Conservation (phyloP, 2,797 vertebrate species). For the Liasis olivaceus region DNA sequence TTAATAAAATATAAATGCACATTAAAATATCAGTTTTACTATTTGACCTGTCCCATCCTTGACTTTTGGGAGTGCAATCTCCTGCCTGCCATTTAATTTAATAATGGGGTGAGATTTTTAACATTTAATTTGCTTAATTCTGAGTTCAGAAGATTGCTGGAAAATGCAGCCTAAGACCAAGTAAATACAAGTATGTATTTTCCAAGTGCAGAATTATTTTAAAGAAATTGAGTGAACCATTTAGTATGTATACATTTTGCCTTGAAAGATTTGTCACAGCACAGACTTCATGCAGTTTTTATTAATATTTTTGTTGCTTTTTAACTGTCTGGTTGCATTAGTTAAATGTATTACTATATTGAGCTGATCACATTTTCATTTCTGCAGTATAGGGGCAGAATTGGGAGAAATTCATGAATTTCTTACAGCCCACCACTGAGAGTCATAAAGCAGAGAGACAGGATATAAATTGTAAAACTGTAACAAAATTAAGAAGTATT, state of each 20-base stretch:
- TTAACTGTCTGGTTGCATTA: not conserved
- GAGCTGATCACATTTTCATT: not conserved
- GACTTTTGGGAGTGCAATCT: not conserved
- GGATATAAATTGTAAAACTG: not conserved
- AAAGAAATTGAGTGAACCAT: not conserved
- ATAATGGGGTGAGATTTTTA: not conserved
- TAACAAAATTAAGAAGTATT: not conserved
- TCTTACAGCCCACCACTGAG: not conserved
- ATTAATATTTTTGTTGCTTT: not conserved
- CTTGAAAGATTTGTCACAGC: not conserved
- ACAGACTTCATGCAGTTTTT: not conserved
- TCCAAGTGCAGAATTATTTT: not conserved
- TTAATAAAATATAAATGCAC: not conserved
- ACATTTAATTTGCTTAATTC: not conserved
- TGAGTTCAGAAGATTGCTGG: not conserved
- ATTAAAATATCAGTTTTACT: not conserved
- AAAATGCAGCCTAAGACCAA: not conserved
- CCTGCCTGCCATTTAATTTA: not conserved
- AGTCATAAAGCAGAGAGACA: not conserved
- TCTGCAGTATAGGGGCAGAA: not conserved
- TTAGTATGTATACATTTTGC: not conserved
- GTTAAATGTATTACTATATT: not conserved
- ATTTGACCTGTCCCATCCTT: not conserved
- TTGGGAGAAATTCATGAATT: not conserved
- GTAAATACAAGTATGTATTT: not conserved